Percentiles rank a stretch among this genome's conserved stretches.
Evolutionary conservation across 1,140 invertebrate species (phyloP).

Genomic region (Trichoplusia ni): DNA sequence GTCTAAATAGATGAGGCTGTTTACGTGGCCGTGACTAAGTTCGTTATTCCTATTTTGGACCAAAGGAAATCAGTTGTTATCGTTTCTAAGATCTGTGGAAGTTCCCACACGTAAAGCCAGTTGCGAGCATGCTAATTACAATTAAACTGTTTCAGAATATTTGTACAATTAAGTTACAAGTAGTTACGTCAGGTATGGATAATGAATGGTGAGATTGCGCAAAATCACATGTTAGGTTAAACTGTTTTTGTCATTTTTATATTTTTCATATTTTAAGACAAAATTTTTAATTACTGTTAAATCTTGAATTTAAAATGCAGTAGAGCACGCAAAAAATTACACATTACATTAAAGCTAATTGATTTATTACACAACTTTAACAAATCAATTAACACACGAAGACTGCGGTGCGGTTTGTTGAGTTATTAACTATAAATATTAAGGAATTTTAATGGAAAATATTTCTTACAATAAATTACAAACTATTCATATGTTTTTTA

Average conservation of each 20-base stretch:
- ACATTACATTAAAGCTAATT: not conserved
- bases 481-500: no score
- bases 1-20: conserved; percentile 25
- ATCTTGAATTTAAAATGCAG: not conserved
- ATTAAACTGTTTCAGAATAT: no score
- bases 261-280: not conserved
- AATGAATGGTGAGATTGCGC: not conserved
- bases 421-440: not conserved
- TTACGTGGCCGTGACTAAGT: conserved; percentile 1
- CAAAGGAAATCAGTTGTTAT: conserved; percentile 10
- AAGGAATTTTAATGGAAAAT: not conserved
- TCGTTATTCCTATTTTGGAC: conserved; percentile 20
- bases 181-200: no score
- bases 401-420: not conserved
- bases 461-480: no score
- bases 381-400: not conserved
- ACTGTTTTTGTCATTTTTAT: not conserved
- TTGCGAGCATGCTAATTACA: conserved; percentile 6
- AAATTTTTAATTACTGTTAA: not conserved
- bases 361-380: not conserved
- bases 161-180: no score
- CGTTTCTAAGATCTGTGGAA: not conserved
- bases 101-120: conserved; percentile 1
- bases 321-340: not conserved
- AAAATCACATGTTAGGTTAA: no score